Evolutionary conservation across 2,888 invertebrate genomes (phyloP).

Genomic region (Drosophila barbarae): DNA sequence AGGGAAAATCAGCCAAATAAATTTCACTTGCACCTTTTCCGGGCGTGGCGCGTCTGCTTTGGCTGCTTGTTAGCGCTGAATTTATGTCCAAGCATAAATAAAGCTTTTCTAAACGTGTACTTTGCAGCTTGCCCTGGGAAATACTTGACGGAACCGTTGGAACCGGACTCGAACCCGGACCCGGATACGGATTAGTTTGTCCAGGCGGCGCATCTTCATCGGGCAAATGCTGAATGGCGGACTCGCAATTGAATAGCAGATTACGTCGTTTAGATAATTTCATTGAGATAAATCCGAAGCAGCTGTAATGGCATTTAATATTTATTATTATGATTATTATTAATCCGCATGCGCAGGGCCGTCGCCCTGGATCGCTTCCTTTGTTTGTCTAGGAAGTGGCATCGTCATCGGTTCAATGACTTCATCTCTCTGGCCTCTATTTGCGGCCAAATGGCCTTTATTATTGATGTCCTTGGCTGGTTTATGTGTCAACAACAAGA

Average conservation of each 20-base stretch:
- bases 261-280: constrained; percentile 67
- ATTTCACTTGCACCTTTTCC: constrained; percentile 60
- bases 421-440: constrained; percentile 50
- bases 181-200: constrained; percentile 47
- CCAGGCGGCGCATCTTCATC: constrained; percentile 49
- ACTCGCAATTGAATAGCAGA: constrained; percentile 67
- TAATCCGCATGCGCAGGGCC: constrained; percentile 59
- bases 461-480: constrained; percentile 70
- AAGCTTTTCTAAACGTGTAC: constrained; percentile 70
- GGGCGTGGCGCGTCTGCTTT: constrained; percentile 54
- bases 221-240: constrained; percentile 19
- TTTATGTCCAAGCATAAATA: constrained; percentile 75
- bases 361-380: constrained; percentile 18
- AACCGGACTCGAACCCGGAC: neutral
- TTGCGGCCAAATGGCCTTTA: constrained; percentile 44
- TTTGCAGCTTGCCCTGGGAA: constrained; percentile 37
- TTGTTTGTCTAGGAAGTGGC: constrained; percentile 36
- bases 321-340: constrained; percentile 65
- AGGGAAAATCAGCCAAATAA: constrained; percentile 70
- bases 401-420: constrained; percentile 62
- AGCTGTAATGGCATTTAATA: constrained; percentile 69
- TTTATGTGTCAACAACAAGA: constrained; percentile 73
- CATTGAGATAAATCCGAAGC: constrained; percentile 55
- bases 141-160: constrained; percentile 8
- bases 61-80: constrained; percentile 70